Conservation (phyloP, 1,140 invertebrate genomes). For the Diorhabda sublineata region DNA sequence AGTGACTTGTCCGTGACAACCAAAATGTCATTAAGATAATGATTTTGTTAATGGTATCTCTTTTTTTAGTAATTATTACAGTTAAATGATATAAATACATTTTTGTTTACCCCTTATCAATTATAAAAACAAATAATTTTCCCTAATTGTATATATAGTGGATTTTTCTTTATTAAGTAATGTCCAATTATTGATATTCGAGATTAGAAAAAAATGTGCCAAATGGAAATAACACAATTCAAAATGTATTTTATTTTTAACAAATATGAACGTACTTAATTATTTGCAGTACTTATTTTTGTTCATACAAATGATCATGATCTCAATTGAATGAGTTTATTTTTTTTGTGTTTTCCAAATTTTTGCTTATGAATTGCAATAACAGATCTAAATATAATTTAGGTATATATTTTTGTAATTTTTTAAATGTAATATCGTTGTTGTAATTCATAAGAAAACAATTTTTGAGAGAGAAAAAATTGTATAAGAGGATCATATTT, state of each 20-base stretch:
- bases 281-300: constrained; percentile 19
- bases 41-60: too few relatives aligned
- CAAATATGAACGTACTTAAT: constrained; percentile 20
- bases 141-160: constrained; percentile 7
- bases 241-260: constrained; percentile 14
- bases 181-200: neutral
- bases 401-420: neutral
- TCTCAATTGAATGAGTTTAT: constrained; percentile 6
- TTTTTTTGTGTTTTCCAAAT: neutral
- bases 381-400: neutral
- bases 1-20: too few relatives aligned
- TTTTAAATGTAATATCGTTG: neutral
- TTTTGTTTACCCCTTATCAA: too few relatives aligned
- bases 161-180: constrained; percentile 4
- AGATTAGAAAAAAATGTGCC: constrained; percentile 23
- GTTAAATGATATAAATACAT: too few relatives aligned
- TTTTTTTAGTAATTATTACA: too few relatives aligned
- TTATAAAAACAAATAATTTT: too few relatives aligned
- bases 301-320: neutral
- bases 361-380: constrained; percentile 1
- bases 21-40: too few relatives aligned
- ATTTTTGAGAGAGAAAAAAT: neutral
- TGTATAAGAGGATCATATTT: neutral
- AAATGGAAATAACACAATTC: constrained; percentile 28
- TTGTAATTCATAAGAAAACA: neutral